Conservation (phyloP, 2,888 invertebrate species). For the Dicycla oo region DNA sequence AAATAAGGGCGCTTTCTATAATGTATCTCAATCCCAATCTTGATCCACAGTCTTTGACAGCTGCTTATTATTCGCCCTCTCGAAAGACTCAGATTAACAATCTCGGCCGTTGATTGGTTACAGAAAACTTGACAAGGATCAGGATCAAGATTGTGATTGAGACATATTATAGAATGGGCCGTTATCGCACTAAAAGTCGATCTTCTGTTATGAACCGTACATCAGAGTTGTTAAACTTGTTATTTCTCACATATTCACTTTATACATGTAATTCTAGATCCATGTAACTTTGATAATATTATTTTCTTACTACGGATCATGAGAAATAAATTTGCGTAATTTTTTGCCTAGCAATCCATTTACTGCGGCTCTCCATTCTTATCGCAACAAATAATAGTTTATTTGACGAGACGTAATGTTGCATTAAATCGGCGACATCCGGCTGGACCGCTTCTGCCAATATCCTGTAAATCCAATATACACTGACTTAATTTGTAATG, state of each 20-base stretch:
- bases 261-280: neutral
- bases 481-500: neutral
- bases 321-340: neutral
- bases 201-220: slow-evolving; percentile 8
- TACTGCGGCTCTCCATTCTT: neutral
- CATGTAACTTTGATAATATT: neutral
- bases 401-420: neutral
- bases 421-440: slow-evolving; percentile 18
- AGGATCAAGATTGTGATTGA: no score
- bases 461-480: slow-evolving; percentile 28
- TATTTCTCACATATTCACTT: neutral
- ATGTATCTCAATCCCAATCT: no score
- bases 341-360: neutral
- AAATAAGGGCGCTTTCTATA: no score
- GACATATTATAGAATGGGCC: no score
- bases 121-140: no score
- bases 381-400: neutral
- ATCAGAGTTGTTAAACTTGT: neutral
- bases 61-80: no score
- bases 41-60: no score
- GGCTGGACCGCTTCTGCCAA: slow-evolving; percentile 42
- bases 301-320: neutral
- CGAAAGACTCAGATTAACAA: no score
- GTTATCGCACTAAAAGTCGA: neutral
- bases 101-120: no score